Percentiles rank a stretch among this genome's conserved stretches.
Conservation (phyloP, 2,888 invertebrate genomes). For the Campaea margaritaria region DNA sequence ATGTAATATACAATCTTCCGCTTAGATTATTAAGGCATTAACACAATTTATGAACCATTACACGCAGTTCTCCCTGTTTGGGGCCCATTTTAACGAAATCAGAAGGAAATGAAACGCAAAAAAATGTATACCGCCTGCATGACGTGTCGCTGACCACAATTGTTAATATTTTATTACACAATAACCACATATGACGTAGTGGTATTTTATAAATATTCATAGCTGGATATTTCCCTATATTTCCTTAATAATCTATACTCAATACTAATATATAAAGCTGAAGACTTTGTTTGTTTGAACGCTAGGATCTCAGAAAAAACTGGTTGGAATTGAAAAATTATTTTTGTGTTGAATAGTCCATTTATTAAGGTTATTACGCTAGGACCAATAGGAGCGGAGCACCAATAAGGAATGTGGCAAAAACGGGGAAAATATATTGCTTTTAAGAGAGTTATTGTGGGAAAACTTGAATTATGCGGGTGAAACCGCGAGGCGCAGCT, state of each 20-base stretch:
- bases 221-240: neutral
- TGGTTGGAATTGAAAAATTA: too few species aligned
- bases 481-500: too few species aligned
- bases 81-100: slow-evolving; percentile 20
- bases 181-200: neutral
- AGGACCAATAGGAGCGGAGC: too few species aligned
- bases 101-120: slow-evolving; percentile 24
- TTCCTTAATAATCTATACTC: neutral
- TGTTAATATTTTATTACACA: neutral
- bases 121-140: slow-evolving; percentile 11
- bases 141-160: slow-evolving; percentile 3
- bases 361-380: too few species aligned
- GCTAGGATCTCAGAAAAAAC: too few species aligned
- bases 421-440: too few species aligned
- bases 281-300: too few species aligned
- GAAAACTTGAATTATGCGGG: too few species aligned
- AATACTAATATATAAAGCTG: neutral
- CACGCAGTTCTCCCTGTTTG: slow-evolving; percentile 13
- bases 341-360: too few species aligned
- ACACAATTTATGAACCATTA: slow-evolving; percentile 22
- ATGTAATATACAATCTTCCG: slow-evolving; percentile 17
- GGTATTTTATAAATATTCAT: neutral
- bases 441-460: too few species aligned
- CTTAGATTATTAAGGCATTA: slow-evolving; percentile 24
- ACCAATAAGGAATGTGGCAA: too few species aligned